phyloP scores from a whole-genome alignment of 1,140 invertebrate species.

The Artemia franciscana region DNA sequence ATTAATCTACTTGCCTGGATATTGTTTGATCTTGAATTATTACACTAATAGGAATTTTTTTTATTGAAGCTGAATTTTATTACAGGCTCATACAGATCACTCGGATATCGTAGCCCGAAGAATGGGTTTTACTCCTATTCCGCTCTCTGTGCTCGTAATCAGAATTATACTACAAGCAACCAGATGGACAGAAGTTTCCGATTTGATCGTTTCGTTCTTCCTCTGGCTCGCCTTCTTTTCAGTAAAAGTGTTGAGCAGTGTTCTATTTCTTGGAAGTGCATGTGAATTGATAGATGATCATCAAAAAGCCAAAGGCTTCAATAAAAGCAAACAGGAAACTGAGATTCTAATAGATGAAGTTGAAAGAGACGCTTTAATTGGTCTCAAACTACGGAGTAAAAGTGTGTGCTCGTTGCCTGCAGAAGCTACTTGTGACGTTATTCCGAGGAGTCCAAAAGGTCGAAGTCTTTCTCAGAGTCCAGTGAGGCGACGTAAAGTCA shows the following conservation, averaged over 20 bases:
- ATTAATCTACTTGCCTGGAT: too few relatives aligned
- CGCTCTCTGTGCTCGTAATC: conserved; percentile 69
- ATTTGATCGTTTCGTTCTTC: conserved; percentile 39
- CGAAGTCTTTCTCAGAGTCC: background rate
- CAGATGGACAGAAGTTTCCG: conserved; percentile 30
- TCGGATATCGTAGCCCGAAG: conserved; percentile 80
- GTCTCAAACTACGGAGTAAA: conserved; percentile 22
- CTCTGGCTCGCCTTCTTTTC: conserved; percentile 55
- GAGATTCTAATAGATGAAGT: conserved; percentile 1
- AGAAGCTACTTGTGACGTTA: conserved; percentile 16
- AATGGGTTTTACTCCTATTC: conserved; percentile 94
- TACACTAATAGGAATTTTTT: too few relatives aligned
- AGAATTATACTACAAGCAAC: conserved; percentile 49
- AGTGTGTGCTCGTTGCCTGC: conserved; percentile 14
- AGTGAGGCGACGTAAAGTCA: background rate
- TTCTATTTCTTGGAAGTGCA: conserved; percentile 63
- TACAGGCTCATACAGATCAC: conserved; percentile 82
- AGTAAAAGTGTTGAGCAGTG: conserved; percentile 57
- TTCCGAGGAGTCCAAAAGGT: conserved; percentile 11
- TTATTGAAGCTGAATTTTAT: too few relatives aligned
- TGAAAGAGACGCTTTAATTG: conserved; percentile 19
- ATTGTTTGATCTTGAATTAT: too few relatives aligned
- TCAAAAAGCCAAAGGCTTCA: conserved; percentile 25
- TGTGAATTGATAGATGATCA: conserved; percentile 59
- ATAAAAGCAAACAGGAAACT: conserved; percentile 10